Percentiles rank a stretch among this genome's conserved stretches.
phyloP scores from a whole-genome alignment of 2,888 invertebrate genomes.

The Prosapia bicincta region DNA sequence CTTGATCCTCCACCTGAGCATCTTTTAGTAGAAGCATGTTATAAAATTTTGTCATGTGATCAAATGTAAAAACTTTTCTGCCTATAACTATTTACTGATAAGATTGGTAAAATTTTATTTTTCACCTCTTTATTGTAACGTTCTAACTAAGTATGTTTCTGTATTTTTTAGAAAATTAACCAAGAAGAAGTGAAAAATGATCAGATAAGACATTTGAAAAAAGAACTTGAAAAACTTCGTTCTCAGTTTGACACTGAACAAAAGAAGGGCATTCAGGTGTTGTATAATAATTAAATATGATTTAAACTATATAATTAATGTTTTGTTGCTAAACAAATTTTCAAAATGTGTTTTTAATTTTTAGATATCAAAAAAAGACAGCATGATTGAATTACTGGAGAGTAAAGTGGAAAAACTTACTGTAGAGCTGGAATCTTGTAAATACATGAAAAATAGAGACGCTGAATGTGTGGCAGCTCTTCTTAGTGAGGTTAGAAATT shows the following conservation, averaged over 20 bases:
- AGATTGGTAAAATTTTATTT: too few relatives aligned
- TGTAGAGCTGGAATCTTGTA: not conserved
- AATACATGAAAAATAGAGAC: not conserved
- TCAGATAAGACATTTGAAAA: not conserved
- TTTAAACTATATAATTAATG: not conserved
- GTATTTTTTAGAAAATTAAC: not conserved
- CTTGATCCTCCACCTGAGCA: too few relatives aligned
- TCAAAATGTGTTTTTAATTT: not conserved
- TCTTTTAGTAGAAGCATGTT: too few relatives aligned
- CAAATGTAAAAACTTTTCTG: too few relatives aligned
- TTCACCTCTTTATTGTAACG: too few relatives aligned
- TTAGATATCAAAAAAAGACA: not conserved
- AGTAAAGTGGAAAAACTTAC: not conserved
- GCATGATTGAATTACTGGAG: not conserved
- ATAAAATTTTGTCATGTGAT: too few relatives aligned
- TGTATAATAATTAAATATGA: too few relatives aligned
- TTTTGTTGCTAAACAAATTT: not conserved
- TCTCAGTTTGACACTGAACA: not conserved
- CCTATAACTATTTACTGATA: too few relatives aligned
- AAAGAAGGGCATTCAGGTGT: not conserved
- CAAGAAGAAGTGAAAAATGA: not conserved
- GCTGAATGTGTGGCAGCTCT: not conserved
- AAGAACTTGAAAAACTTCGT: not conserved
- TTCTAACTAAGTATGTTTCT: too few relatives aligned
- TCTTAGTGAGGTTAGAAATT: not conserved